Base-by-base conservation (phyloP, 1,140 invertebrate genomes). In the Drosophila lini region DNA sequence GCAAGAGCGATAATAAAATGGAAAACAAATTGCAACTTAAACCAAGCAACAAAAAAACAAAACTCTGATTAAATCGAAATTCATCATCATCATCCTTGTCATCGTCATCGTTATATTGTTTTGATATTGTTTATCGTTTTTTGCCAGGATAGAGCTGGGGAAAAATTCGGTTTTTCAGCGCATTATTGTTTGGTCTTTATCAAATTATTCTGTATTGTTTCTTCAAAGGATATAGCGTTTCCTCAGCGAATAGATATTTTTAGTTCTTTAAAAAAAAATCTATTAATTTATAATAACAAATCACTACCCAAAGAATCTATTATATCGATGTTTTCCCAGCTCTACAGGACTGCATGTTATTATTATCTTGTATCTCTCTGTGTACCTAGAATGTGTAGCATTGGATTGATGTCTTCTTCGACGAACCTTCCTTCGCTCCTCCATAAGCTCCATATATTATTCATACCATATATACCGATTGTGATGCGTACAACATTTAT, bases 1-100 rank as follows among this genome's bases (percentile, higher is more conserved):
- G 60, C 86, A 86, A 88, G 84, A 78, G 76, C 76, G 78, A 86
- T 78, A 86, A 86, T 86, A 86, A 86, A 86, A 86, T 88, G 82
- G 67, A 86, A 89, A 88, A 82, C 68, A 88, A 89, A 82, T 83
- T 84, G 86, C 86, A 88, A 73, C 80, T 81, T 85, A 74, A 75
- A 86, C 77, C 78, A 84, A 80, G 60, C 38, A 68, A 65, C 6
- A 53, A 50, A 50, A 53, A 36, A 53, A 15, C 7, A 75, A 74
- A 50, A 74, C 59, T 65, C 74, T 67, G 74, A 76, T 76, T 67
- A 76, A 60, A 56, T 63, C 71, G 56, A 75, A 76, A 76, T 65
- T 58, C 55, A 65, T 44, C 16, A 36, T 53, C 48, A 52, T 65
- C 31, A 16, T 19, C 48, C 7, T 34, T 1, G 13, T 53, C 32